These are phyloP conservation scores for Agelaius tricolor DNA, from an alignment of 2,113 vertebrate species.

Conservation along the genomic window DNA sequence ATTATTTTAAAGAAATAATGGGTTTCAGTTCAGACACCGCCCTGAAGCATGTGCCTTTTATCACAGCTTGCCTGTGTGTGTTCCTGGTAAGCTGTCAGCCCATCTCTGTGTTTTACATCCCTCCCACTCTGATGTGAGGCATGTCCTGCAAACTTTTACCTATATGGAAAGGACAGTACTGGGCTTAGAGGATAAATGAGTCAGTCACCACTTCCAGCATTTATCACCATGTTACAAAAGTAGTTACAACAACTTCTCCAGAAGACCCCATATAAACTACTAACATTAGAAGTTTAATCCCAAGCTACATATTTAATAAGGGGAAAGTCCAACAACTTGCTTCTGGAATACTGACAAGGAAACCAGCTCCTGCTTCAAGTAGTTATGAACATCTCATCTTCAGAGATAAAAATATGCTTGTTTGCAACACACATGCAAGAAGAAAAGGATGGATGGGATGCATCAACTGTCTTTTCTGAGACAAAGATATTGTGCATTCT, in stretches of 20 bases:
- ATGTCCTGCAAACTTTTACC: background rate
- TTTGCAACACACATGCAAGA: background rate
- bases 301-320: background rate
- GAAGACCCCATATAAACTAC: background rate
- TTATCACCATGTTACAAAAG: rapidly evolving
- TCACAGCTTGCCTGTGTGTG: background rate
- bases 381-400: background rate
- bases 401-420: background rate
- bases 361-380: background rate
- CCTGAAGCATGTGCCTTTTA: background rate
- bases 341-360: background rate
- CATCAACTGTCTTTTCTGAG: background rate
- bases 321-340: background rate
- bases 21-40: background rate
- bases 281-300: background rate
- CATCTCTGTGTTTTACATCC: background rate
- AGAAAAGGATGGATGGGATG: background rate
- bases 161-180: background rate
- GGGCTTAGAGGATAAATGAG: background rate
- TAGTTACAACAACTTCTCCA: background rate
- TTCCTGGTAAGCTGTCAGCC: background rate
- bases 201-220: background rate
- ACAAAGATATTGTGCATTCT: background rate
- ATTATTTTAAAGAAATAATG: background rate
- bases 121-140: background rate